Evolutionary conservation across 2,797 vertebrate species (phyloP), one percentile per base, ranked within the genome.

Genomic region (Notoglanidium macrostoma): DNA sequence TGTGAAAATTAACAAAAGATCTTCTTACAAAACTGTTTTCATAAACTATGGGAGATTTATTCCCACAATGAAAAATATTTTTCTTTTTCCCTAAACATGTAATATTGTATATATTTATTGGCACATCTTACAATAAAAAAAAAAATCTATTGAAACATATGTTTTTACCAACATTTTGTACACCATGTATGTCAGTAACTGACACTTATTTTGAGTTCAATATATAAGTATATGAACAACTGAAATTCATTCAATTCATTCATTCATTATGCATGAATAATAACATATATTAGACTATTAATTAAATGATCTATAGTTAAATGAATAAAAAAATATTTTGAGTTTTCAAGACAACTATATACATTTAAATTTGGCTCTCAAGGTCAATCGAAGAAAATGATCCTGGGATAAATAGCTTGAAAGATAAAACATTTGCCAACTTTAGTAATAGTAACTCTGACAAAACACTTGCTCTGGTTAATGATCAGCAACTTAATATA

Each of bases 341-440:
- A n/a, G 14, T 65, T 65, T 19, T 82, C 5, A 46, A 82, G 59
- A 8, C 8, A 65, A 4, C 15, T 5, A 2, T 2, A 21, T 21
- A 32, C 32, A 17, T 12, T 51, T 65, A 29, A 46, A 65, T 65
- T 65, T 21, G 8, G n/a, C 15, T 68, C 10, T 83, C 61, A 67
- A 51, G n/a, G 80, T 83, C 80, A 83, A 11, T 29, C 0, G 40
- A 51, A 51, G 63, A 21, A 67, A 83, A 83, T 67, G 15, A 82
- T 67, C 61, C n/a, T 2, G 21, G 61, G 44, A 21, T 40, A 63
- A 63, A 61, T 80, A 40, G 21, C 55, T 61, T 26, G 32, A 5
- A 26, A 61, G 78, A 61, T 26, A 15, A 80, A 61, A 61, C 78
- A 82, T 82, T 65, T 82, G 40, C 79, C 59, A 82, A 23, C 57